Evolutionary conservation across 2,888 invertebrate species (phyloP), one percentile per base, ranked within the genome.

Genomic region (Geophilus truncorum): DNA sequence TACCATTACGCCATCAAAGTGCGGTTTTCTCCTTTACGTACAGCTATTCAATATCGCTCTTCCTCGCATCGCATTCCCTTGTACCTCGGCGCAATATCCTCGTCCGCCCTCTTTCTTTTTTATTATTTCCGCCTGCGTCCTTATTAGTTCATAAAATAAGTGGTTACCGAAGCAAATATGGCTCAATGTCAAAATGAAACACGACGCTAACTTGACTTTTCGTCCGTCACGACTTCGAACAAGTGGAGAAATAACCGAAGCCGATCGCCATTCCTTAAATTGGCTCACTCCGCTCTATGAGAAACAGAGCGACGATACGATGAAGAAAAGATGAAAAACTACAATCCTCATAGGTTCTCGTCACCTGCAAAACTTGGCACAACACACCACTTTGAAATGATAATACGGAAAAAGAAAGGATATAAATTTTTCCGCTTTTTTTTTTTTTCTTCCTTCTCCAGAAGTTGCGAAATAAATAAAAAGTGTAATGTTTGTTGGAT

Each of bases 101-200:
- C 21, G 21, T 45, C 45, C 3, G 18, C 45, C 45, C 36, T 36
- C 36, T 12, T 45, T 32, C 40, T 40, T 40, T 32, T 57, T 57
- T 57, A 57, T 57, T 57, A 57, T 57, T 57, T 57, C 57, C 57
- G 57, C 57, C 57, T 7, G 23, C 57, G 21, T 21, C 57, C 57
- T 57, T 57, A 57, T 57, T 57, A 57, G 57, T 57, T 57, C 57
- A 57, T 57, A 57, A 57, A 40, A 21, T 57, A 57, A 57, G 21
- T 57, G 57, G 57, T 57, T 57, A 57, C 57, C 57, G 57, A 57
- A 57, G 57, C 57, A 57, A 57, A 57, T 57, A 23, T 57, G 57
- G 57, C 21, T 57, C 57, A 57, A 57, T 23, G 57, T 57, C 57
- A 57, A 57, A 57, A 57, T 57, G 57, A 57, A 57, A 57, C 57